Percentiles rank a stretch among this genome's conserved stretches.
phyloP scores from a whole-genome alignment of 1,140 invertebrate genomes.

The Heliconius himera region DNA sequence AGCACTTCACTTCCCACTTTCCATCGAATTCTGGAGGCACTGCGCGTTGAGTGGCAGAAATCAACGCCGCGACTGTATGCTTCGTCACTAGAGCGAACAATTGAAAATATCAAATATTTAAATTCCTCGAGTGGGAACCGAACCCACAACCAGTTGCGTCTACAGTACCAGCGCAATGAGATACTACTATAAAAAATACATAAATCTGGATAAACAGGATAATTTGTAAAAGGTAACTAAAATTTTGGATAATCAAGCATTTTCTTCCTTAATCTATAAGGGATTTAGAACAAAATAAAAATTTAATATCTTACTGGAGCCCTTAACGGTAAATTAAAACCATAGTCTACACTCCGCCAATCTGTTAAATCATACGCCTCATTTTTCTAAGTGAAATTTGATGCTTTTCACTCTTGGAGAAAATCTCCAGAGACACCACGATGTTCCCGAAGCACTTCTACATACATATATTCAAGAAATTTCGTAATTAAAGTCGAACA shows the following conservation, averaged over 20 bases:
- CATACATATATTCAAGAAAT: conserved; percentile 2
- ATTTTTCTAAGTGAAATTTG: conserved; percentile 22
- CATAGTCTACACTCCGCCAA: neutral
- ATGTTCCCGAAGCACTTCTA: neutral
- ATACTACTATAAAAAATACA: neutral
- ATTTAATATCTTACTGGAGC: neutral
- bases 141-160: no score
- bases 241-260: neutral
- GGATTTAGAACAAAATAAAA: neutral
- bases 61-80: no score
- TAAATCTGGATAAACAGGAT: neutral
- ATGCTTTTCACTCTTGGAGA: conserved; percentile 6
- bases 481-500: neutral
- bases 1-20: no score
- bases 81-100: no score
- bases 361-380: conserved; percentile 15
- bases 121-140: no score
- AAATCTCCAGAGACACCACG: neutral
- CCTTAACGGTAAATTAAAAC: neutral
- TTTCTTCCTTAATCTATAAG: neutral
- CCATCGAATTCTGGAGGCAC: no score
- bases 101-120: no score
- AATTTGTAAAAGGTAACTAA: neutral
- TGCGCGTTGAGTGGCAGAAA: no score
- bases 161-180: no score